phyloP scores from a whole-genome alignment of 2,888 invertebrate species.

The Mythimna impura region DNA sequence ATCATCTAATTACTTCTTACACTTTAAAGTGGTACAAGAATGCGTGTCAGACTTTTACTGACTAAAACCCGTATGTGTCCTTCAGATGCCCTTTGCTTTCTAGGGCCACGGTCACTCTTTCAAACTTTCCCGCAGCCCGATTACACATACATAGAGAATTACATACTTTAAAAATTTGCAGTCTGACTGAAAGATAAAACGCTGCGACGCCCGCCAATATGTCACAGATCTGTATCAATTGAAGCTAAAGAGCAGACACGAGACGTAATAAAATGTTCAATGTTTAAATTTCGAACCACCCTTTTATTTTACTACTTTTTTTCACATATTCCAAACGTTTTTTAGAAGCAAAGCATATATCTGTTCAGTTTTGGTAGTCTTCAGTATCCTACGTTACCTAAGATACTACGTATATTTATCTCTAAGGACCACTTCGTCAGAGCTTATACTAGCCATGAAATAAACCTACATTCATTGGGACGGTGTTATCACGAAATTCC shows the following conservation, averaged over 20 bases:
- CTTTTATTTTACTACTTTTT: slow-evolving; percentile 23
- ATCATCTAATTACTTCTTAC: no score
- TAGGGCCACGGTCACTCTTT: no score
- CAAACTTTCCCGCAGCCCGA: no score
- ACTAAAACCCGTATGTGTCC: no score
- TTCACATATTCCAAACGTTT: background rate
- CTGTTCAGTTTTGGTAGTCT: background rate
- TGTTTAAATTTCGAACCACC: slow-evolving; percentile 26
- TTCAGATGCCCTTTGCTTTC: no score
- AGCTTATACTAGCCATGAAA: slow-evolving; percentile 35
- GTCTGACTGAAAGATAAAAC: slow-evolving; percentile 26
- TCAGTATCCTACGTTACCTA: slow-evolving; percentile 8
- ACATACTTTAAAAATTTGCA: background rate
- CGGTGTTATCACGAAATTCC: background rate
- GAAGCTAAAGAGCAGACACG: slow-evolving; percentile 18
- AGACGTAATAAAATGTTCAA: slow-evolving; percentile 44
- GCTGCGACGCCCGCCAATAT: slow-evolving; percentile 16
- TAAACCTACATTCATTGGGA: slow-evolving; percentile 17
- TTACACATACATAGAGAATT: background rate
- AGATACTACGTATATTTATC: slow-evolving; percentile 25
- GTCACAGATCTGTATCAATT: slow-evolving; percentile 31
- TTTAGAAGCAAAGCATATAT: background rate
- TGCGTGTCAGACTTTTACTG: no score
- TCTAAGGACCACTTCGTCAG: slow-evolving; percentile 33
- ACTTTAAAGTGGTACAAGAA: no score